Evolutionary conservation across 2,888 invertebrate species (phyloP).

Genomic region (Lycocerus yunnanus): DNA sequence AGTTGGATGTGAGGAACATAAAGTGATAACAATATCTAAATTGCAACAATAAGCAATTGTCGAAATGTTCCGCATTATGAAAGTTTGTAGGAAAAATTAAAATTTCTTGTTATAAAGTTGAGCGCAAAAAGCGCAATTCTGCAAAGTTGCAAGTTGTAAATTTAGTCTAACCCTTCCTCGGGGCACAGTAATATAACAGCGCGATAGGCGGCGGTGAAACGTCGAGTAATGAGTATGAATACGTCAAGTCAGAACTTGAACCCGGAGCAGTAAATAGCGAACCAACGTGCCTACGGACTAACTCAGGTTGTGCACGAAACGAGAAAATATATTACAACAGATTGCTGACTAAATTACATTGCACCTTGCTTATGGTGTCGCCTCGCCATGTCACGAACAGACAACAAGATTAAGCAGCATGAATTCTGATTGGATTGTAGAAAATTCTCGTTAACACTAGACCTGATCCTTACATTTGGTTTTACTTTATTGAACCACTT

Average conservation of each 20-base stretch:
- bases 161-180: conserved; percentile 48
- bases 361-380: conserved; percentile 43
- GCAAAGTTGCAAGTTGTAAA: conserved; percentile 51
- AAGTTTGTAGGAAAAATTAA: conserved; percentile 43
- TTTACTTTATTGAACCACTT: conserved; percentile 37
- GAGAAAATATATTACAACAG: conserved; percentile 48
- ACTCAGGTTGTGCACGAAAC: conserved; percentile 36
- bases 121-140: conserved; percentile 47
- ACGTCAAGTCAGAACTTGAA: conserved; percentile 52
- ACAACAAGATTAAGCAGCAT: conserved; percentile 28
- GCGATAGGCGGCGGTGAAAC: conserved; percentile 50
- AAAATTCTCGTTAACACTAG: conserved; percentile 34
- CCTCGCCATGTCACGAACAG: conserved; percentile 36
- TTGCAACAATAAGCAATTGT: conserved; percentile 29
- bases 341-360: conserved; percentile 51
- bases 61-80: conserved; percentile 36
- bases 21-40: not conserved
- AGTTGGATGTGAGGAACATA: not conserved
- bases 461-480: conserved; percentile 23
- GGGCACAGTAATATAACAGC: conserved; percentile 46
- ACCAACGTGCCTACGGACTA: conserved; percentile 39
- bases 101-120: conserved; percentile 43
- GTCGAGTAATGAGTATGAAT: conserved; percentile 54
- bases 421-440: conserved; percentile 36
- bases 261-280: conserved; percentile 50